A percentile compares a stretch with the other conserved stretches of the same genome.
Conservation (phyloP, 2,113 vertebrate genomes). For the Ctenodactylus gundi region DNA sequence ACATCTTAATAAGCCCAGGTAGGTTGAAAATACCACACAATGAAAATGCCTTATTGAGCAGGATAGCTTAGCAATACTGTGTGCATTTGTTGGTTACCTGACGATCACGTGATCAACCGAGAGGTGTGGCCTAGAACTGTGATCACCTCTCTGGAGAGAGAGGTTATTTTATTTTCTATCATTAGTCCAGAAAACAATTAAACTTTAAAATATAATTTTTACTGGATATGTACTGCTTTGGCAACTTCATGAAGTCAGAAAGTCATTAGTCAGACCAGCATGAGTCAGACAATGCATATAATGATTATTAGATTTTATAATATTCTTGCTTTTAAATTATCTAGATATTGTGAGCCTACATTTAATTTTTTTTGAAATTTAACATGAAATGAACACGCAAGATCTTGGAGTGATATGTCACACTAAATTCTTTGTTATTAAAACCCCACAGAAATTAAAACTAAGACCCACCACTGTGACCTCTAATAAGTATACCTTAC, state of each 20-base stretch:
- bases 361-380: slow-evolving; percentile 3
- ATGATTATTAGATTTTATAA: neutral
- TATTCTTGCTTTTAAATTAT: neutral
- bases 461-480: neutral
- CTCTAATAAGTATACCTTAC: neutral
- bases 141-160: neutral
- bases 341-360: neutral
- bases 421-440: neutral
- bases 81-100: no score
- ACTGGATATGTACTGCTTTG: neutral
- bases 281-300: no score
- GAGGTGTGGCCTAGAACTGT: neutral
- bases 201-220: neutral
- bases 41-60: neutral
- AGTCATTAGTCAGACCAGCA: neutral
- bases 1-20: neutral
- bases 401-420: neutral
- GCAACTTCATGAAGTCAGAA: neutral
- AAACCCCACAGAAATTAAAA: neutral
- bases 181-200: neutral
- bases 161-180: neutral
- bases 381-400: neutral
- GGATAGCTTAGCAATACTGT: neutral
- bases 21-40: neutral
- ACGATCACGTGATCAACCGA: no score